These are phyloP conservation scores for Salvator merianae DNA, from an alignment of 2,113 vertebrate species.

Conservation along the genomic window DNA sequence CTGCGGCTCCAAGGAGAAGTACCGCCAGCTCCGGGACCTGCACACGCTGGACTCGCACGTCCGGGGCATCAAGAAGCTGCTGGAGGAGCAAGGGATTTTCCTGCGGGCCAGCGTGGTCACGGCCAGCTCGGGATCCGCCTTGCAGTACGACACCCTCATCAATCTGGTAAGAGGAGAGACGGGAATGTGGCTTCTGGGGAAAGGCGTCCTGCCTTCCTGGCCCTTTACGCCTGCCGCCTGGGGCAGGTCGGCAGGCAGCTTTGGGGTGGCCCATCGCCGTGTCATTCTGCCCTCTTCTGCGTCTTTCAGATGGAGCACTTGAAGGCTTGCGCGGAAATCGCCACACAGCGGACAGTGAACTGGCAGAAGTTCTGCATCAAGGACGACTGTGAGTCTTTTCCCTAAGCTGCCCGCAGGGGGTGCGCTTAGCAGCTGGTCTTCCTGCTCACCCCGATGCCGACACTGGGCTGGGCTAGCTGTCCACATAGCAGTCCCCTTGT, in stretches of 20 bases:
- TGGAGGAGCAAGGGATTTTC: slow-evolving; percentile 97
- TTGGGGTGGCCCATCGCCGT: too few species aligned
- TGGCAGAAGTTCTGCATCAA: slow-evolving; percentile 99
- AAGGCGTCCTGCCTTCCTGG: background rate
- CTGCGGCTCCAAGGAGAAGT: slow-evolving; percentile 98
- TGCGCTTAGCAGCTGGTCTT: too few species aligned
- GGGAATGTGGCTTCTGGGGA: fast-evolving
- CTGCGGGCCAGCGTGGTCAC: slow-evolving; percentile 92
- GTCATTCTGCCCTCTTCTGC: background rate
- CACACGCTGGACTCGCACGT: slow-evolving; percentile 96
- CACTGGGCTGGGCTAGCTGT: too few species aligned
- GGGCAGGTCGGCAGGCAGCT: too few species aligned
- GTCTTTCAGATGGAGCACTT: slow-evolving; percentile 93
- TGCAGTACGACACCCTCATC: slow-evolving; percentile 96
- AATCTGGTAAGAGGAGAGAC: slow-evolving; percentile 82
- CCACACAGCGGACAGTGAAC: slow-evolving; percentile 94
- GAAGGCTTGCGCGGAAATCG: slow-evolving; percentile 97
- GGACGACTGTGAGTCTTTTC: slow-evolving; percentile 90
- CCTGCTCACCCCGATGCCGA: too few species aligned
- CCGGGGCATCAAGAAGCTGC: slow-evolving; percentile 92
- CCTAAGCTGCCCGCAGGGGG: too few species aligned
- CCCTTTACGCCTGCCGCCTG: too few species aligned
- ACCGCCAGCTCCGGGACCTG: slow-evolving; percentile 94
- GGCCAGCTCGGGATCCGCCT: slow-evolving; percentile 92
- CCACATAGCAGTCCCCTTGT: background rate